phyloP scores from a whole-genome alignment of 1,140 invertebrate genomes.

The Platorchestia sp. region DNA sequence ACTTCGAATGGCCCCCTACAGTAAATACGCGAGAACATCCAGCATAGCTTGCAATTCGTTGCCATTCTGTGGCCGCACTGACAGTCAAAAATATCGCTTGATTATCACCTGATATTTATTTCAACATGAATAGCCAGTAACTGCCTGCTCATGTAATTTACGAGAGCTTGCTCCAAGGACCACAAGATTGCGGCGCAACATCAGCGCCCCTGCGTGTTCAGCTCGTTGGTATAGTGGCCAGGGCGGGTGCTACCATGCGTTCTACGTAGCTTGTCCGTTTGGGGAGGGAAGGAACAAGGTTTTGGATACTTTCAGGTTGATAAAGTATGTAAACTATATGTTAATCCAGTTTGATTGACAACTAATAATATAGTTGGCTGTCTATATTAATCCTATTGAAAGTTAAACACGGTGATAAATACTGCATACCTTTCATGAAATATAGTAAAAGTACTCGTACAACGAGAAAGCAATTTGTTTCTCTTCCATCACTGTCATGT shows the following conservation, averaged over 20 bases:
- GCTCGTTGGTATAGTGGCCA: neutral
- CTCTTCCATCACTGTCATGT: neutral
- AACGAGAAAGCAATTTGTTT: neutral
- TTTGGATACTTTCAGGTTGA: neutral
- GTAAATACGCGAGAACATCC: neutral
- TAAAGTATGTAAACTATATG: too few species aligned
- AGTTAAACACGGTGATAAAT: neutral
- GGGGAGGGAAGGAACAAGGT: neutral
- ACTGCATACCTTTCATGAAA: neutral
- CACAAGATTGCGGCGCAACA: neutral
- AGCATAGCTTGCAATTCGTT: neutral
- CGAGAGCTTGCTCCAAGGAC: neutral
- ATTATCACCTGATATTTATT: constrained; percentile 43
- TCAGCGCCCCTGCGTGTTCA: neutral
- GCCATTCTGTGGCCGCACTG: constrained; percentile 11
- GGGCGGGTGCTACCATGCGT: neutral
- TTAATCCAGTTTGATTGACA: too few species aligned
- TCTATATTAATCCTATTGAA: too few species aligned
- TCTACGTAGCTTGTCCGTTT: neutral
- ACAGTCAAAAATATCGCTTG: constrained; percentile 30
- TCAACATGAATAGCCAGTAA: neutral
- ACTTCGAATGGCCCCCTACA: neutral
- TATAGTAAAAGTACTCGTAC: neutral
- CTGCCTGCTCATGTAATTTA: neutral
- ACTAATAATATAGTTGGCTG: too few species aligned